Percentiles rank a stretch among this genome's conserved stretches.
Conservation (phyloP, 2,888 invertebrate species). For the Drosophila algonquin region DNA sequence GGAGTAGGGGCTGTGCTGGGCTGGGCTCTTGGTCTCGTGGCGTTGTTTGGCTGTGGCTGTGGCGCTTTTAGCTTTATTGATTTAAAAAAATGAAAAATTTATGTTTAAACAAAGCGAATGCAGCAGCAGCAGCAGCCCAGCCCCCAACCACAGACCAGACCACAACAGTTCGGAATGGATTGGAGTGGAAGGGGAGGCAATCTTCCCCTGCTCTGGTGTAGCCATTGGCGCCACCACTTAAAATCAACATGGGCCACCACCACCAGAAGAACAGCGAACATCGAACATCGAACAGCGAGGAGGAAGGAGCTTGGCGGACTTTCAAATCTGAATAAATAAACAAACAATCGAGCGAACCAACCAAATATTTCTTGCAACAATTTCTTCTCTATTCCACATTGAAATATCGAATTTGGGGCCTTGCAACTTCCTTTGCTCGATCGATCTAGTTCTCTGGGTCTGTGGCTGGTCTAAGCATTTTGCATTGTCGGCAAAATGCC, state of each 20-base stretch:
- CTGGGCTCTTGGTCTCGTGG: slow-evolving; percentile 65
- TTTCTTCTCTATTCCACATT: slow-evolving; percentile 46
- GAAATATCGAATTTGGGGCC: slow-evolving; percentile 3
- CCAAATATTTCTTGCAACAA: slow-evolving; percentile 60
- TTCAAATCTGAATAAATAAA: slow-evolving; percentile 75
- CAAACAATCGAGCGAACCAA: slow-evolving; percentile 30
- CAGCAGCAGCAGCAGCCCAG: slow-evolving; percentile 18
- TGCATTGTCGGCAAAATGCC: slow-evolving; percentile 59
- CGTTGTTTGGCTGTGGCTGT: slow-evolving; percentile 56
- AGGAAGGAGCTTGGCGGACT: slow-evolving; percentile 66
- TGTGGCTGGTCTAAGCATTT: slow-evolving; percentile 20
- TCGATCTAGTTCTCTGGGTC: background rate
- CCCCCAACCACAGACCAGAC: too few species aligned
- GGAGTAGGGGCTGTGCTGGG: slow-evolving; percentile 2
- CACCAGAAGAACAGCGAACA: slow-evolving; percentile 10
- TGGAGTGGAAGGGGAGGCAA: too few species aligned
- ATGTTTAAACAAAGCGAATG: slow-evolving; percentile 75
- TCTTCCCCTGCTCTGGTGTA: slow-evolving; percentile 7
- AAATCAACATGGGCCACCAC: slow-evolving; percentile 66
- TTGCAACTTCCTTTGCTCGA: too few species aligned
- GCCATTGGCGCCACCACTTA: slow-evolving; percentile 77
- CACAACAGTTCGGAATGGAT: too few species aligned
- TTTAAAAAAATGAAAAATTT: slow-evolving; percentile 79
- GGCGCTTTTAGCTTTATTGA: slow-evolving; percentile 74
- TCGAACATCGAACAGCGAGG: background rate